These are phyloP conservation scores for Brachionus manjavacas DNA, from an alignment of 1,140 invertebrate genomes.

Conservation along the genomic window DNA sequence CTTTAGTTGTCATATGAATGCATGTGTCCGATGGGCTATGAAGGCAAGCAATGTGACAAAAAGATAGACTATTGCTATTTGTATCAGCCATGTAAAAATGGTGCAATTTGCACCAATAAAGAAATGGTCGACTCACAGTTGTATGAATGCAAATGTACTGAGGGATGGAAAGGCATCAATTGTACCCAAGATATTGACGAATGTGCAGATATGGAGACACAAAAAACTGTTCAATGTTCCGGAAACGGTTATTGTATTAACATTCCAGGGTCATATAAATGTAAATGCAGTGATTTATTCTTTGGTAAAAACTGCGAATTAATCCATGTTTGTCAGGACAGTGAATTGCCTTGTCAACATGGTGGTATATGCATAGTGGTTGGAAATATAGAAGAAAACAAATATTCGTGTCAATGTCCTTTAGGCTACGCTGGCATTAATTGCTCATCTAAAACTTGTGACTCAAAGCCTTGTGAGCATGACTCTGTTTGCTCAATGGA, in stretches of 20 bases:
- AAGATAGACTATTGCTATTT: slow-evolving; percentile 33
- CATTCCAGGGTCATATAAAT: slow-evolving; percentile 77
- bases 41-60: slow-evolving; percentile 59
- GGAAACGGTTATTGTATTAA: slow-evolving; percentile 79
- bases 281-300: slow-evolving; percentile 57
- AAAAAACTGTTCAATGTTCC: slow-evolving; percentile 48
- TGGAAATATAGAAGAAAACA: slow-evolving; percentile 45
- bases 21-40: slow-evolving; percentile 76
- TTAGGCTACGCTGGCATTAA: slow-evolving; percentile 57
- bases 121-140: not conserved
- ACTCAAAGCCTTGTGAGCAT: slow-evolving; percentile 12
- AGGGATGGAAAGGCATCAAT: slow-evolving; percentile 38
- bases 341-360: slow-evolving; percentile 30
- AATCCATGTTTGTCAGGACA: not conserved
- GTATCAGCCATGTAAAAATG: slow-evolving; percentile 42
- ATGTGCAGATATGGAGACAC: slow-evolving; percentile 63
- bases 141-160: slow-evolving; percentile 28
- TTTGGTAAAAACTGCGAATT: slow-evolving; percentile 36
- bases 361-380: slow-evolving; percentile 37
- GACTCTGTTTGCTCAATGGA: not conserved
- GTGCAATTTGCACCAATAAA: slow-evolving; percentile 18
- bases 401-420: slow-evolving; percentile 2
- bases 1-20: slow-evolving; percentile 64
- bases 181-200: slow-evolving; percentile 74
- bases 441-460: slow-evolving; percentile 27